A percentile compares a stretch with the other conserved stretches of the same genome.
Conservation (phyloP, 2,797 vertebrate species). For the Gobio occitaniae region DNA sequence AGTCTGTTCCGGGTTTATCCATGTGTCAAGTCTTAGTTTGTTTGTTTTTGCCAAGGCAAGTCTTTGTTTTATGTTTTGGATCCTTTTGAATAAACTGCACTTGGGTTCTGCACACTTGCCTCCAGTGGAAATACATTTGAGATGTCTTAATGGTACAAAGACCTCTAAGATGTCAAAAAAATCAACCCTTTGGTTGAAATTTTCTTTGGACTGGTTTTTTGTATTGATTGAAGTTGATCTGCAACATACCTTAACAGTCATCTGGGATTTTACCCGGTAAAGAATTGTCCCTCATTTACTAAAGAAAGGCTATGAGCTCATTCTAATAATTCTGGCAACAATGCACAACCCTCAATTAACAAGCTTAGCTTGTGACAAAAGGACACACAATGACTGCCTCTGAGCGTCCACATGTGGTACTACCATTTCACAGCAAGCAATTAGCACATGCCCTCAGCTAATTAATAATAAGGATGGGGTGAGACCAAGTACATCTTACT, state of each 20-base stretch:
- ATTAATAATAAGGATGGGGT: slow-evolving; percentile 43
- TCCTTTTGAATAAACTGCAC: no score
- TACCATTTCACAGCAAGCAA: slow-evolving; percentile 50
- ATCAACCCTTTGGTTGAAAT: no score
- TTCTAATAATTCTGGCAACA: slow-evolving; percentile 34
- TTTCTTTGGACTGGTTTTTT: neutral
- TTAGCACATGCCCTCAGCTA: slow-evolving; percentile 49
- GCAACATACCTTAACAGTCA: neutral
- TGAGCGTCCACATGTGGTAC: slow-evolving; percentile 43
- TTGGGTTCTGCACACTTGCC: no score
- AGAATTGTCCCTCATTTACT: slow-evolving; percentile 19
- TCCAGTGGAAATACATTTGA: no score
- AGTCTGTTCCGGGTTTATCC: no score
- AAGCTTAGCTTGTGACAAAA: slow-evolving; percentile 34
- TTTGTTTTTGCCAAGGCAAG: no score
- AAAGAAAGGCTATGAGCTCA: slow-evolving; percentile 4
- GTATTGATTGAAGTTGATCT: neutral
- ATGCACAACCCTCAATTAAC: slow-evolving; percentile 57
- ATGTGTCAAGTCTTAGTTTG: no score
- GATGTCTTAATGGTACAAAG: no score
- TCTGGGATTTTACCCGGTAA: neutral
- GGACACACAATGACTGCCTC: slow-evolving; percentile 48
- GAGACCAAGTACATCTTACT: slow-evolving; percentile 26
- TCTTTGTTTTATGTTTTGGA: no score
- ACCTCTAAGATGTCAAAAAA: no score